Conservation (phyloP, 2,797 vertebrate genomes). For the Acestrorhynchus altus region DNA sequence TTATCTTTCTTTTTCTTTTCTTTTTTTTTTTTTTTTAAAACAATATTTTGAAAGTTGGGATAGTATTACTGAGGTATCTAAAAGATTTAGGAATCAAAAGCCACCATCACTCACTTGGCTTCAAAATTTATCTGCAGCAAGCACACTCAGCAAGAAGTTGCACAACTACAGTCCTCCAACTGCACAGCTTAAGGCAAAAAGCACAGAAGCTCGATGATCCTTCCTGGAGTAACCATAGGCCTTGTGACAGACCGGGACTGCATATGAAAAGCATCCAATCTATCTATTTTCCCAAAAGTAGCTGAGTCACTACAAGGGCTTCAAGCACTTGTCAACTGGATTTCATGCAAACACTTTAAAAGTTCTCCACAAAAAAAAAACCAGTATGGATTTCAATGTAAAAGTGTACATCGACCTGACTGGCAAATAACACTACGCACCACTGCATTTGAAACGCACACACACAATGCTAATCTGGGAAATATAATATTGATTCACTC, state of each 20-base stretch:
- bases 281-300: constrained; percentile 14
- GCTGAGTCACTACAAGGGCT: constrained; percentile 35
- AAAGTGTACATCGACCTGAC: not conserved
- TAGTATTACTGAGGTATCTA: constrained; percentile 6
- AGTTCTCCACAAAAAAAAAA: not conserved
- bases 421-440: not conserved
- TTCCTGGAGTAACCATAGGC: constrained; percentile 13
- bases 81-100: constrained; percentile 36
- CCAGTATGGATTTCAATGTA: not conserved
- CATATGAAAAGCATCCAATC: constrained; percentile 37
- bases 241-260: constrained; percentile 5
- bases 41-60: not conserved
- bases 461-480: not conserved
- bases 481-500: not conserved
- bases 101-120: constrained; percentile 38
- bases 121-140: constrained; percentile 52
- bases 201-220: not conserved
- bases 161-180: constrained; percentile 26
- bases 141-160: constrained; percentile 49
- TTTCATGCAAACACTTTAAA: not conserved
- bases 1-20: too few species aligned
- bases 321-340: constrained; percentile 12
- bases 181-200: constrained; percentile 13
- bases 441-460: not conserved
- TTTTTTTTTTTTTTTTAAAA: not conserved